Evolutionary conservation across 2,888 invertebrate species (phyloP).

Genomic region (Cataglyphis cursor): DNA sequence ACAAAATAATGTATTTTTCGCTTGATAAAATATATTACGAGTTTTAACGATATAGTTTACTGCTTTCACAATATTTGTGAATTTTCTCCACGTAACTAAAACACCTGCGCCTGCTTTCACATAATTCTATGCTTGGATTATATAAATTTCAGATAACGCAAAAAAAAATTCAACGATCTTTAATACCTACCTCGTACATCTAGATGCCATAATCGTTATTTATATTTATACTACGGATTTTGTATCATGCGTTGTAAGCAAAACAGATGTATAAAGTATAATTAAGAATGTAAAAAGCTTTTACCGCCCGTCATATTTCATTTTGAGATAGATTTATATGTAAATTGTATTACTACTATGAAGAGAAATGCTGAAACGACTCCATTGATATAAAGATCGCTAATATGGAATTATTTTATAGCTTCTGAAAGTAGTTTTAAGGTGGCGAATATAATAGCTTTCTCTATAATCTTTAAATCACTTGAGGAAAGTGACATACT

Average conservation of each 20-base stretch:
- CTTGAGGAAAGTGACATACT: constrained; percentile 23
- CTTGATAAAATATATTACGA: not conserved
- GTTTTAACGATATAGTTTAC: not conserved
- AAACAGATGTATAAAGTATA: not conserved
- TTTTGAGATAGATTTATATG: not conserved
- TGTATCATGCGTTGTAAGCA: not conserved
- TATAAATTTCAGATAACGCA: not conserved
- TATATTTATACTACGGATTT: not conserved
- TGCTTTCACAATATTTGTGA: not conserved
- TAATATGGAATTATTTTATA: constrained; percentile 5
- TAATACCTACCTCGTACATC: not conserved
- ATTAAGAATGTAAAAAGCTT: not conserved
- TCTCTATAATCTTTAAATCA: constrained; percentile 34
- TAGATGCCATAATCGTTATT: not conserved
- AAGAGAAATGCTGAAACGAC: not conserved
- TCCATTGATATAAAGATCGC: not conserved
- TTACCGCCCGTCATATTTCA: not conserved
- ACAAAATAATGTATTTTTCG: not conserved
- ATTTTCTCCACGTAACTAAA: not conserved
- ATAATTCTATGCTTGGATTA: not conserved
- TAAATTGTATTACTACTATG: not conserved
- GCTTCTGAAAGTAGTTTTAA: constrained; percentile 9
- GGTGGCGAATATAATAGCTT: constrained; percentile 1
- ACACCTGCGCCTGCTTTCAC: not conserved
- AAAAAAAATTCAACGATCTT: not conserved